Evolutionary conservation across 2,797 vertebrate genomes (phyloP), one percentile per base, ranked within the genome.

Genomic region (Calcarius lapponicus): DNA sequence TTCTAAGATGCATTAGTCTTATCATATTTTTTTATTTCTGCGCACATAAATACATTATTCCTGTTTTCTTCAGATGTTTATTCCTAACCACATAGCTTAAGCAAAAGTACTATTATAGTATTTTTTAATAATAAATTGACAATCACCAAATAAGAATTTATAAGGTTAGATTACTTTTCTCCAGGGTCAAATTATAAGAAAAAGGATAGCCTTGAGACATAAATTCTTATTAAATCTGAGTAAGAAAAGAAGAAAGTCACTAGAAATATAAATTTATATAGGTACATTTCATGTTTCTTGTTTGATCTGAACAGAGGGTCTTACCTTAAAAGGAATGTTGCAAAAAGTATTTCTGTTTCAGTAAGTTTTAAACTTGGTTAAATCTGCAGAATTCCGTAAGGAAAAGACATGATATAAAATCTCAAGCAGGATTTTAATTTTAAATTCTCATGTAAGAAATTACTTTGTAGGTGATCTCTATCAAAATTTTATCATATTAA

Each of bases 1-100:
- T 83, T 38, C 42, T 43, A 71, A 62, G 36, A 74, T 21, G 12
- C 1, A 0, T 16, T 57, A 36, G 13, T n/a, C 11, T 53, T 54
- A 38, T 0, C 4, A 24, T 0, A 1, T 7, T 61, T 42, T 42
- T 54, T 71, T 42, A 3, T 43, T 82, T 85, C 45, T 0, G 0
- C 2, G 3, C 10, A 43, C 2, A 25, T 29, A 25, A 80, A 62
- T 69, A 4, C 9, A 6, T 67, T 57, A 56, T 24, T 62, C 11
- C 17, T 60, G 6, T 69, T 73, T 82, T 45, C 10, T 71, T 29
- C 28, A 9, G 0, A 62, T 28, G 7, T 53, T 92, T 36, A 31
- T 10, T 48, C 9, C 19, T 67, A 69, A 38, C 11, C 11, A 47
- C 3, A 5, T 36, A 25, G 38, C 21, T 91, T 82, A 76, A 74